Evolutionary conservation across 2,797 vertebrate genomes (phyloP).

Genomic region (Enteromius treurensis): DNA sequence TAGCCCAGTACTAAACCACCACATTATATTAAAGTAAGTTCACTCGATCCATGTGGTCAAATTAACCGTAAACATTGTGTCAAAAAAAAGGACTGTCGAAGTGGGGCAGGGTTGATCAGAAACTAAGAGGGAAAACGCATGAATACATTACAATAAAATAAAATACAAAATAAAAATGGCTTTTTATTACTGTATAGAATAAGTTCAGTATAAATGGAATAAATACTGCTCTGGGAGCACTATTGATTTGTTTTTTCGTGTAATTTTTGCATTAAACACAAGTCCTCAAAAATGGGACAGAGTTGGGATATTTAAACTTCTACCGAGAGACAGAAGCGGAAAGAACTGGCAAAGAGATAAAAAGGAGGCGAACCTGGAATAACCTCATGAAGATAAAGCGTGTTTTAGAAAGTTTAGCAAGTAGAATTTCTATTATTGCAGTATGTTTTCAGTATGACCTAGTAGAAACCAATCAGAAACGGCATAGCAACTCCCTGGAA

Average conservation of each 20-base stretch:
- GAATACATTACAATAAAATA: neutral
- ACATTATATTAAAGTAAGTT: constrained; percentile 1
- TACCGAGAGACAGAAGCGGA: neutral
- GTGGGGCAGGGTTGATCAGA: neutral
- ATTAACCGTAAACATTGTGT: neutral
- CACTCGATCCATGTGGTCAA: neutral
- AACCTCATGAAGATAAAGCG: constrained; percentile 18
- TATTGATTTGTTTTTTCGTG: neutral
- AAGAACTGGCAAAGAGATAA: constrained; percentile 23
- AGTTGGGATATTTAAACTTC: neutral
- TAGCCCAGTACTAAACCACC: neutral
- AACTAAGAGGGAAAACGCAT: neutral
- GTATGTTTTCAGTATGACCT: neutral
- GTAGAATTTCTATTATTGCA: neutral
- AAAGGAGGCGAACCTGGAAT: constrained; percentile 6
- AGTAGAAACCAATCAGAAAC: neutral
- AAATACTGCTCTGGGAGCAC: neutral
- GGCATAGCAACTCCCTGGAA: neutral
- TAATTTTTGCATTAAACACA: neutral
- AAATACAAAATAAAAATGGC: neutral
- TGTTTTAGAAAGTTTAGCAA: constrained; percentile 7
- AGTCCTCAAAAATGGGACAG: neutral
- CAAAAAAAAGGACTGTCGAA: neutral
- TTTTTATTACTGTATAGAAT: neutral
- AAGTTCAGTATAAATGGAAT: neutral